A percentile compares a stretch with the other conserved stretches of the same genome.
Evolutionary conservation across 2,113 vertebrate genomes (phyloP).

Genomic region (Cariama cristata): DNA sequence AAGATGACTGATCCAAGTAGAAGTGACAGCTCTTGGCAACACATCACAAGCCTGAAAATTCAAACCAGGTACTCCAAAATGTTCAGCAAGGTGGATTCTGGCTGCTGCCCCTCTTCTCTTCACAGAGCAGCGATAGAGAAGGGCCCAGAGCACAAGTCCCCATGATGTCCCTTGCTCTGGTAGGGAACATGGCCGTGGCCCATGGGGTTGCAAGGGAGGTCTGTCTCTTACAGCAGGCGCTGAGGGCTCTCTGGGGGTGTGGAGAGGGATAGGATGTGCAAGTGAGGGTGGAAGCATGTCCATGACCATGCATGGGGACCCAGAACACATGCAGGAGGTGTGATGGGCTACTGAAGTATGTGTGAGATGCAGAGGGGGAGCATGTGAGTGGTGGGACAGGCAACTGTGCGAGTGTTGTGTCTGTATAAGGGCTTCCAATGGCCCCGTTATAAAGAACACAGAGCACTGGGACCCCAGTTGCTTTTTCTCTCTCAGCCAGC

Average conservation of each 20-base stretch:
- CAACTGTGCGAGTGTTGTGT: accelerated
- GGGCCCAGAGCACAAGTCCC: neutral
- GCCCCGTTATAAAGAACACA: neutral
- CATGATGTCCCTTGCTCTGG: neutral
- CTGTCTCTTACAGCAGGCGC: neutral
- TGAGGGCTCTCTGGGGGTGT: neutral
- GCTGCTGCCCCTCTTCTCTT: neutral
- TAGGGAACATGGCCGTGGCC: accelerated
- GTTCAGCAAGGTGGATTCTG: neutral
- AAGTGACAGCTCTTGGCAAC: conserved; percentile 38
- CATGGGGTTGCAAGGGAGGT: accelerated
- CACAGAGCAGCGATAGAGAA: neutral
- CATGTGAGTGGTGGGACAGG: neutral
- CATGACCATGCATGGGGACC: neutral
- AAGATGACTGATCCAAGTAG: neutral
- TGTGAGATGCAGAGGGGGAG: neutral
- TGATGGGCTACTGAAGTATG: accelerated
- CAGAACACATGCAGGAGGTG: accelerated
- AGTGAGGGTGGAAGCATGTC: neutral
- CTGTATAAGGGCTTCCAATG: neutral
- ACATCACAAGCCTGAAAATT: neutral
- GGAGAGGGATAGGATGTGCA: neutral
- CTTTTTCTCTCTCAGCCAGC: neutral
- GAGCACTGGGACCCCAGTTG: neutral
- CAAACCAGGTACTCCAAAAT: neutral